Evolutionary conservation across 2,888 invertebrate species (phyloP), one percentile per base, ranked within the genome.

Genomic region (Bugula neritina): DNA sequence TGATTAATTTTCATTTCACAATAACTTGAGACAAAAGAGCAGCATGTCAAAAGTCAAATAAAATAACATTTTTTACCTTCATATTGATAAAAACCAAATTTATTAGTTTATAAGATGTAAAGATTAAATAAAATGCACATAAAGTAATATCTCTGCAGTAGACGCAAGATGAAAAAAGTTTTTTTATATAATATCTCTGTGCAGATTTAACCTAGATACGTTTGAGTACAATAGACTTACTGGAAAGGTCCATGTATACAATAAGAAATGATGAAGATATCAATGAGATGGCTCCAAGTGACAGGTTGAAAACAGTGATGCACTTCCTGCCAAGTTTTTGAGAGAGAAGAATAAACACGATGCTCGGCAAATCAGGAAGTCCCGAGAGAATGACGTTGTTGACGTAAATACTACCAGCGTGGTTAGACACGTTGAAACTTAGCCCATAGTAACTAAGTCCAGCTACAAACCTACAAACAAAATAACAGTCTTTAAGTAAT

Each of bases 401-500:
- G 21, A 34, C 31, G n/a, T 29, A 63, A 21, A 63, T 27, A 31
- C n/a, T 34, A 13, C 63, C 63, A 13, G 63, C 31, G 2, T 31
- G 34, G n/a, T 63, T 63, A 5, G 63, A 13, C 10, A 63, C 63
- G 31, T 63, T 63, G 63, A 63, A 63, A 27, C 27, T 63, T 31
- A 63, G 31, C 2, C 63, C 63, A 63, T 63, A 63, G n/a, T 25
- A 63, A 13, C 63, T 31, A 21, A 63, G 21, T 63, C 63, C 63
- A 31, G 63, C 63, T 13, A 63, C 31, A n/a, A 63, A 34, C 63
- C 63, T 63, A n/a, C 23, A 57, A 57, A 57, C 17, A 43, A 43
- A 43, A 17, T 17, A 43, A 43, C 43, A 43, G 17, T 43, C 17
- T 43, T 43, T 17, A 43, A n/a, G n/a, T n/a, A n/a, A n/a, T n/a